Conservation (phyloP, 1,140 invertebrate genomes). For the Apis florea region DNA sequence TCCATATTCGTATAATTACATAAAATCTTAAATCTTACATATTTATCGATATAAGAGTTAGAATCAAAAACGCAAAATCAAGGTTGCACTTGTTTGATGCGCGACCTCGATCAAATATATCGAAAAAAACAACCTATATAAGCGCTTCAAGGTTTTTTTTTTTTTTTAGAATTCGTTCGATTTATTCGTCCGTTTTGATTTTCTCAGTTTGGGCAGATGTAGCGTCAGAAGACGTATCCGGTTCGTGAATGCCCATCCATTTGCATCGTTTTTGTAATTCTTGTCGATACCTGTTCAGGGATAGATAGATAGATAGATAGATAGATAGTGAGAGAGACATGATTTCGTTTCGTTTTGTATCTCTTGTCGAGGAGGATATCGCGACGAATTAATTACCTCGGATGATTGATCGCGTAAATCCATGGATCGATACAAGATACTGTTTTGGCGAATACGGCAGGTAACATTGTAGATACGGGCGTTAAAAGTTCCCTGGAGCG, state of each 20-base stretch:
- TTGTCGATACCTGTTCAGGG: slow-evolving; percentile 77
- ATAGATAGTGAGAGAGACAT: not conserved
- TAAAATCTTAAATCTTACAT: not conserved
- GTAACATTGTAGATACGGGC: slow-evolving; percentile 87
- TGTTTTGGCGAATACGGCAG: slow-evolving; percentile 85
- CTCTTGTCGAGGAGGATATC: not conserved
- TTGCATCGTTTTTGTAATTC: slow-evolving; percentile 86
- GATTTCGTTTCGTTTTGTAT: not conserved
- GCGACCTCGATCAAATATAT: slow-evolving; percentile 17
- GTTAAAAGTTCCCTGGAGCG: slow-evolving; percentile 82
- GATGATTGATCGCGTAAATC: slow-evolving; percentile 90
- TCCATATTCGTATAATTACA: not conserved
- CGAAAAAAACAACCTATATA: not conserved
- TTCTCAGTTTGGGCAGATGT: slow-evolving; percentile 74
- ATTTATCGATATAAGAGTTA: no score
- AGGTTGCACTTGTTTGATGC: slow-evolving; percentile 1
- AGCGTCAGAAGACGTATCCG: slow-evolving; percentile 61
- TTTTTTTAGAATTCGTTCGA: not conserved
- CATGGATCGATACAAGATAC: slow-evolving; percentile 90
- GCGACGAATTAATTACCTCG: slow-evolving; percentile 81
- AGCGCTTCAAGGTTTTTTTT: not conserved
- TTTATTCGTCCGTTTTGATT: slow-evolving; percentile 74
- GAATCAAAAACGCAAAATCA: not conserved
- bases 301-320: no score
- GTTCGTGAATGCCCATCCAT: slow-evolving; percentile 86